A percentile compares a stretch with the other conserved stretches of the same genome.
Evolutionary conservation across 2,888 invertebrate genomes (phyloP).

Genomic region (Esperia sulphurella): DNA sequence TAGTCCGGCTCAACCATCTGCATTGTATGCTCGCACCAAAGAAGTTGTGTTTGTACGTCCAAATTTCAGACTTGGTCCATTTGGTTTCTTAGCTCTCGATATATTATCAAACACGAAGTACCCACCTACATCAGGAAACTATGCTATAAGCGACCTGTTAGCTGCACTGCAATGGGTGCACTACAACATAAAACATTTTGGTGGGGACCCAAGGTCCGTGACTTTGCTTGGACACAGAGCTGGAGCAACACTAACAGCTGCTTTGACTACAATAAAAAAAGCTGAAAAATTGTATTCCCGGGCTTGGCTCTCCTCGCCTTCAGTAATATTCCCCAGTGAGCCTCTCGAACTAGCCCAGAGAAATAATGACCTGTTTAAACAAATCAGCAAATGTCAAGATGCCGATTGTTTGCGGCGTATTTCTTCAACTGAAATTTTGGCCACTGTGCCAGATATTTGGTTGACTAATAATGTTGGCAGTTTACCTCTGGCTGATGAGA

Average conservation of each 20-base stretch:
- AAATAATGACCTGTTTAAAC: constrained; percentile 81
- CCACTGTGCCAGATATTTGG: constrained; percentile 87
- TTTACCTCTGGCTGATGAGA: constrained; percentile 81
- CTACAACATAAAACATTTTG: constrained; percentile 89
- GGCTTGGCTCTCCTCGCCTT: constrained; percentile 89
- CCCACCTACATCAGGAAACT: constrained; percentile 90
- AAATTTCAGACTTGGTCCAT: constrained; percentile 88
- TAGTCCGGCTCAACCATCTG: constrained; percentile 86
- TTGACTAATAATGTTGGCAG: constrained; percentile 78
- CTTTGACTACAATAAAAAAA: constrained; percentile 81
- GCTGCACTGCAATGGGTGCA: constrained; percentile 89
- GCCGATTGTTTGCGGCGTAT: constrained; percentile 78
- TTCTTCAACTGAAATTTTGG: constrained; percentile 79
- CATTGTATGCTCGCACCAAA: constrained; percentile 85
- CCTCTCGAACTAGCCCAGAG: constrained; percentile 80
- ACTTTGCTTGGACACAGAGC: constrained; percentile 92
- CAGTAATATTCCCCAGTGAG: constrained; percentile 85
- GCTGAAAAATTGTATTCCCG: constrained; percentile 84
- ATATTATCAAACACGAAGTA: constrained; percentile 84
- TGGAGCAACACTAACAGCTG: constrained; percentile 90
- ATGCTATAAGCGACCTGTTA: constrained; percentile 89
- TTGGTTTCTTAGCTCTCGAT: constrained; percentile 90
- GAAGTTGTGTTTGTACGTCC: constrained; percentile 93
- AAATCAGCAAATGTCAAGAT: constrained; percentile 75
- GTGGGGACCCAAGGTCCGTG: constrained; percentile 87